Conservation (phyloP, 1,140 invertebrate genomes). For the Bombus waltoni region DNA sequence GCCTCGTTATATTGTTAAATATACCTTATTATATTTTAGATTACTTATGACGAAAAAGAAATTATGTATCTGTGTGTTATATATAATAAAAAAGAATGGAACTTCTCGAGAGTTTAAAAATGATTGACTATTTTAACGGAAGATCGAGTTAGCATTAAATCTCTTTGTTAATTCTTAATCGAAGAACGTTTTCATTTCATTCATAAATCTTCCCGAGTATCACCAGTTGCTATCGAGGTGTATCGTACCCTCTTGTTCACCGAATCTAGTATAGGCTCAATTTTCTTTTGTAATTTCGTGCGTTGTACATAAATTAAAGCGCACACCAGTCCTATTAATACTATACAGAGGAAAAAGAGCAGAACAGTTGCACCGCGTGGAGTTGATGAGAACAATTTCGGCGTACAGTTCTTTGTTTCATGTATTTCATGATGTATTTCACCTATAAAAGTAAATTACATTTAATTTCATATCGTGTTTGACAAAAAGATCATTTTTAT, state of each 20-base stretch:
- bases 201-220: slow-evolving; percentile 78
- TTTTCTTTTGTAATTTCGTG: slow-evolving; percentile 83
- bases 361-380: slow-evolving; percentile 83
- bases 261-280: slow-evolving; percentile 86
- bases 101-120: background rate
- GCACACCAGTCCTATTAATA: slow-evolving; percentile 83
- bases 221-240: slow-evolving; percentile 86
- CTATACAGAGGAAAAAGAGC: slow-evolving; percentile 83
- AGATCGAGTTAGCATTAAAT: background rate
- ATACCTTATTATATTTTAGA: background rate
- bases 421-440: slow-evolving; percentile 68
- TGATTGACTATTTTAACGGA: background rate
- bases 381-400: slow-evolving; percentile 67
- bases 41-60: background rate
- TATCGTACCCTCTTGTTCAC: slow-evolving; percentile 89
- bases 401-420: slow-evolving; percentile 69
- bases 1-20: background rate
- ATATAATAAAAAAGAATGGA: slow-evolving; percentile 26
- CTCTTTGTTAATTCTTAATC: background rate
- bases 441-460: slow-evolving; percentile 65
- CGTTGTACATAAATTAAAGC: slow-evolving; percentile 86
- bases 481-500: background rate
- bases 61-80: background rate
- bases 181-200: background rate
- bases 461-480: background rate